These are phyloP conservation scores for Corvus moneduloides DNA, from an alignment of 2,113 vertebrate genomes.

Conservation along the genomic window DNA sequence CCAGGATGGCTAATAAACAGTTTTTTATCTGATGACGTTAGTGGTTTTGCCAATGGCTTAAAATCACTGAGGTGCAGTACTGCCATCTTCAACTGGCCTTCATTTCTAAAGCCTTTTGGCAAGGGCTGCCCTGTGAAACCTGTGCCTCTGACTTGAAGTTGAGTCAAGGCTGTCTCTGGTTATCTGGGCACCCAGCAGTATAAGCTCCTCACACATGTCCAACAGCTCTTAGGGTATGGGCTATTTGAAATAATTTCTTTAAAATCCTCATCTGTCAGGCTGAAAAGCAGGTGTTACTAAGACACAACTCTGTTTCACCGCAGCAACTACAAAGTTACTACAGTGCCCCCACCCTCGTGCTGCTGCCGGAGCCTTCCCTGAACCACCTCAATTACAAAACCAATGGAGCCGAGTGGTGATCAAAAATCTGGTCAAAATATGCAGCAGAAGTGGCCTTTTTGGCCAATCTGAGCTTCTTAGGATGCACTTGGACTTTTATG, in stretches of 20 bases:
- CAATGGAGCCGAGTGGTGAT: accelerated
- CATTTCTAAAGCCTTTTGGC: neutral
- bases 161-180: accelerated
- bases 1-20: constrained; percentile 25
- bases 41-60: neutral
- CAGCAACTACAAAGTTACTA: neutral
- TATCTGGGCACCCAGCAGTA: neutral
- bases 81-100: neutral
- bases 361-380: neutral
- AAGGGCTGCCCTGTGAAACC: neutral
- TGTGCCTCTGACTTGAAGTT: neutral
- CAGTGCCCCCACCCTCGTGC: neutral
- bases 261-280: neutral
- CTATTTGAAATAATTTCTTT: neutral
- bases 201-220: neutral
- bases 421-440: neutral
- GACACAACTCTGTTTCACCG: neutral
- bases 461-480: neutral
- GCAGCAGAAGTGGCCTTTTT: neutral
- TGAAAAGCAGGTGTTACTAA: accelerated
- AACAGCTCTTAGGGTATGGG: neutral
- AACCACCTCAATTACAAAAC: neutral
- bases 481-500: neutral
- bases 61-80: neutral
- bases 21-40: neutral